Conservation (phyloP, 2,113 vertebrate species). For the Archocentrus centrarchus region DNA sequence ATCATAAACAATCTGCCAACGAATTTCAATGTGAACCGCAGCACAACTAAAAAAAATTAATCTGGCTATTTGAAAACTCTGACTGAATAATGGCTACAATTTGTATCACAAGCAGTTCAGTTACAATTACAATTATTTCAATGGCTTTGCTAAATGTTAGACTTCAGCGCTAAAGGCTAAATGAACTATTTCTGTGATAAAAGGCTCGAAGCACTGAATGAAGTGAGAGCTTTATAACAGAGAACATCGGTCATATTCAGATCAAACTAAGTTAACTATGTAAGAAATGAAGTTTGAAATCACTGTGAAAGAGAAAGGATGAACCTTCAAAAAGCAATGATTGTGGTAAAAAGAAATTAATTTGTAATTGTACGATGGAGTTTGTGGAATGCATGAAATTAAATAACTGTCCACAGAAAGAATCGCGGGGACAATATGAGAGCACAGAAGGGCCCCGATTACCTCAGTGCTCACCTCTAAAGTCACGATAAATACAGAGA, state of each 20-base stretch:
- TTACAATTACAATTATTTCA: conserved; percentile 22
- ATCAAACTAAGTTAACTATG: conserved; percentile 68
- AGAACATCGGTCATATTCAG: conserved; percentile 88
- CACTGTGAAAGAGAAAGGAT: conserved; percentile 85
- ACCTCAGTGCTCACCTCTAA: conserved; percentile 41
- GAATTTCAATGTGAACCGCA: not conserved
- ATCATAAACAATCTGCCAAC: not conserved
- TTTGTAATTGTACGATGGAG: conserved; percentile 81
- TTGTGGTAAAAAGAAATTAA: conserved; percentile 77
- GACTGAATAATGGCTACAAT: not conserved
- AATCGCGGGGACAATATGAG: conserved; percentile 61
- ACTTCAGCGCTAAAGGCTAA: conserved; percentile 41
- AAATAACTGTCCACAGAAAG: conserved; percentile 89
- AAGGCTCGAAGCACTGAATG: conserved; percentile 41
- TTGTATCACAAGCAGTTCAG: conserved; percentile 28
- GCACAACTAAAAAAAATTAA: not conserved
- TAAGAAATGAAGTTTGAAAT: conserved; percentile 82
- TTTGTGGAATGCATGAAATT: conserved; percentile 89
- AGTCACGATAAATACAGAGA: conserved; percentile 54
- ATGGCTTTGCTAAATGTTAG: conserved; percentile 16
- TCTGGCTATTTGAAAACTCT: conserved; percentile 1
- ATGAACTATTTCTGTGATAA: conserved; percentile 16
- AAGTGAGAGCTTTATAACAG: conserved; percentile 84
- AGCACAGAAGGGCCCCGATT: conserved; percentile 31
- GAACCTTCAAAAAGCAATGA: conserved; percentile 90